These are phyloP conservation scores for Pterocles burchelli DNA, from an alignment of 2,113 vertebrate genomes.

Conservation along the genomic window DNA sequence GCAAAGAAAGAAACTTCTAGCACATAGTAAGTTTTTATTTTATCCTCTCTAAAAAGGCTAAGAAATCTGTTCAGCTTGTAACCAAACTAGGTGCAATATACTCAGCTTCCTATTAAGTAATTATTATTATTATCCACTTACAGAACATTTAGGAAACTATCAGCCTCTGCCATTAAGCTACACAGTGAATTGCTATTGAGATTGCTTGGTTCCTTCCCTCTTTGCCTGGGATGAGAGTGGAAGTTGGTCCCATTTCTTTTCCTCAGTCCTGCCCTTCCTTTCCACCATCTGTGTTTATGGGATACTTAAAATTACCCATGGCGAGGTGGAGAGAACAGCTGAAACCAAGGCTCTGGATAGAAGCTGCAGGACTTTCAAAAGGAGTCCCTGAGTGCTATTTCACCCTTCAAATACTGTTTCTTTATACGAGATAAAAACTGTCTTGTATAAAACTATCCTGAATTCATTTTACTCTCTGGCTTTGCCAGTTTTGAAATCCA, in stretches of 20 bases:
- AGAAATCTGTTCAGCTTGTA: conserved; percentile 6
- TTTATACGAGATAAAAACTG: neutral
- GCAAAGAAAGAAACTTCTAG: conserved; percentile 55
- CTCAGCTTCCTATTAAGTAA: neutral
- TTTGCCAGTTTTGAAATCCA: neutral
- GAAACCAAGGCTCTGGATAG: neutral
- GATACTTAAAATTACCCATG: neutral
- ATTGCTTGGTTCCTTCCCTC: neutral
- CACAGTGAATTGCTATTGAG: neutral
- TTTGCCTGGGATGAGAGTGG: neutral
- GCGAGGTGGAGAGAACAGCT: neutral
- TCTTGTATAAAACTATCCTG: neutral
- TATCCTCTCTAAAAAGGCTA: conserved; percentile 15
- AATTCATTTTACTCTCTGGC: neutral
- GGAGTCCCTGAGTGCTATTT: neutral
- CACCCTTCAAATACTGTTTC: neutral
- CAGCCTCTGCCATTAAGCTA: neutral
- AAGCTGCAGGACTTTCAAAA: neutral
- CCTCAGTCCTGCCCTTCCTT: neutral
- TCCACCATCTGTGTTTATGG: neutral
- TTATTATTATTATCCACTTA: neutral
- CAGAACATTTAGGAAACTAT: neutral
- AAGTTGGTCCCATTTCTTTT: neutral
- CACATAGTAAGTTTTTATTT: conserved; percentile 63
- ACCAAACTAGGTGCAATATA: neutral